Percentiles rank a stretch among this genome's conserved stretches.
Conservation (phyloP, 2,797 vertebrate genomes). For the Poecilia gillii region DNA sequence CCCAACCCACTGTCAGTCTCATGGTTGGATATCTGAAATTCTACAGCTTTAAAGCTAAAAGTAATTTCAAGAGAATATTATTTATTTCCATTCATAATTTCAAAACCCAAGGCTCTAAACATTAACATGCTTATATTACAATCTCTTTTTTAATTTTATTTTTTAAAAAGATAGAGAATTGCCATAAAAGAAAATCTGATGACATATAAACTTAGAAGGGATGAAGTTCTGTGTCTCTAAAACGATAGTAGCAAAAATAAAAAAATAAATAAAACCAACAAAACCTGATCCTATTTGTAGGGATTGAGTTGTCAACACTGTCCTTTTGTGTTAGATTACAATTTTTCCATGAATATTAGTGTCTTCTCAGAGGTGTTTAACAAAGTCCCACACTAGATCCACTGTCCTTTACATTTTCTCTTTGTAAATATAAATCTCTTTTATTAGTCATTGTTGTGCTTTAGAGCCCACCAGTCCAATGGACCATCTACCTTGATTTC, state of each 20-base stretch:
- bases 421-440: not conserved
- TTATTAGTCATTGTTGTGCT: not conserved
- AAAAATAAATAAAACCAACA: not conserved
- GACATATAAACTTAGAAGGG: not conserved
- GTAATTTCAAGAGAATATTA: not conserved
- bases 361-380: not conserved
- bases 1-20: not conserved
- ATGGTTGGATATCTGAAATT: not conserved
- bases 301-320: not conserved
- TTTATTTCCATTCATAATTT: not conserved
- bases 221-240: not conserved
- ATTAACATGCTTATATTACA: not conserved
- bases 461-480: too few species aligned
- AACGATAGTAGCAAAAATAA: not conserved
- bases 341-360: not conserved
- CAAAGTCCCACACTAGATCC: not conserved
- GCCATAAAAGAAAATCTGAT: not conserved
- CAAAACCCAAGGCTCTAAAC: not conserved
- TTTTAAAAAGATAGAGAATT: not conserved
- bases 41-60: not conserved
- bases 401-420: not conserved
- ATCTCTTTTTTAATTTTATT: not conserved
- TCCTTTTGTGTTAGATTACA: not conserved
- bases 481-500: too few species aligned
- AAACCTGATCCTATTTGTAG: not conserved